A percentile compares a stretch with the other conserved stretches of the same genome.
Conservation (phyloP, 2,888 invertebrate genomes). For the Hyposoter dolosus region DNA sequence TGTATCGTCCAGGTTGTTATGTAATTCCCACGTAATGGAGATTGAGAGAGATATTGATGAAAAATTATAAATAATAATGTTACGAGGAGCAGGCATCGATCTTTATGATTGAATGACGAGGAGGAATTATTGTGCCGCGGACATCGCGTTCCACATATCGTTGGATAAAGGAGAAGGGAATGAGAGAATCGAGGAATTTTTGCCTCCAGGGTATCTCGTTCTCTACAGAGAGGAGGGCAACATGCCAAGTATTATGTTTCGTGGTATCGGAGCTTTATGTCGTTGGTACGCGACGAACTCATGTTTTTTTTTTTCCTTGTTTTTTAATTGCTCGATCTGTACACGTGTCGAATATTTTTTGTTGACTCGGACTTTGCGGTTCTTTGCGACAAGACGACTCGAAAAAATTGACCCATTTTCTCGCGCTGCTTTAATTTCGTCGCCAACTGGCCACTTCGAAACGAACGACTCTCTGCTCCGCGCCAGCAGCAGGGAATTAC, state of each 20-base stretch:
- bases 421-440: not conserved
- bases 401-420: conserved; percentile 3
- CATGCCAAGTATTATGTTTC: conserved; percentile 14
- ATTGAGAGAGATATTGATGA: conserved; percentile 24
- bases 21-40: conserved; percentile 51
- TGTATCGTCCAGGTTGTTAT: conserved; percentile 56
- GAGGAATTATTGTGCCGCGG: conserved; percentile 29
- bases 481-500: not conserved
- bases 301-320: not conserved
- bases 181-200: conserved; percentile 23
- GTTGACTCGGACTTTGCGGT: not conserved
- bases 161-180: conserved; percentile 2
- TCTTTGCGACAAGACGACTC: not conserved
- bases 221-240: not conserved
- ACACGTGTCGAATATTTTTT: not conserved
- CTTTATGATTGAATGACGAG: conserved; percentile 60
- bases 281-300: not conserved
- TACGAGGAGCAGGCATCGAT: conserved; percentile 13
- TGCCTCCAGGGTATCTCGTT: conserved; percentile 6
- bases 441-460: not conserved
- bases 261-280: not conserved
- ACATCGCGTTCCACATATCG: conserved; percentile 45
- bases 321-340: not conserved
- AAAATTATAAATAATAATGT: conserved; percentile 47
- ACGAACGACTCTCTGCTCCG: not conserved